Base-by-base conservation (phyloP, 2,888 invertebrate genomes). In the Isoperla grammatica region DNA sequence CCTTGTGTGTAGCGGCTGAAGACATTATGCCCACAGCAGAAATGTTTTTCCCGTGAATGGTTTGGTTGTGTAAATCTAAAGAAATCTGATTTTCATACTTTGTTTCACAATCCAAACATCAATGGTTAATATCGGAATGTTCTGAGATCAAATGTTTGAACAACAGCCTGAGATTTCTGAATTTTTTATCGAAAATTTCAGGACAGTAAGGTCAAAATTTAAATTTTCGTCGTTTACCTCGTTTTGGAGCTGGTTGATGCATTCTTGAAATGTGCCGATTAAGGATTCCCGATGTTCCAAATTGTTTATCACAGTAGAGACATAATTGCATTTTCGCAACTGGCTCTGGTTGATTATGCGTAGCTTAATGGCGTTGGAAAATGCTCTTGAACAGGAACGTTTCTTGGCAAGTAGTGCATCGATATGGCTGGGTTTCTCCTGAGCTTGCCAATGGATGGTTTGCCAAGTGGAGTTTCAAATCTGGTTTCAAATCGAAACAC, bases 391-490 rank as follows among this genome's bases (percentile, higher is more conserved):
- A 70, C 17, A 69, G 65, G 65, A 76, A 76, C 53, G 70, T 70
- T 71, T 72, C 71, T 22, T 70, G 67, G 64, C 76, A 76, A 42
- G 69, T 65, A 23, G 66, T 67, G 64, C 76, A 76, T 12, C 68
- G 64, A 58, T 71, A 72, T 17, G 63, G 67, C 55, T 69, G 71
- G n/a, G 64, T 57, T 5, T 59, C 60, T 11, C 60, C 60, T 23
- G 43, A 63, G 29, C 50, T 49, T 13, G 57, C 55, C 15, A 43
- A 49, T 13, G 59, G 57, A 17, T 71, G 69, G 20, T 70, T 69
- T 1, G 63, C 63, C 15, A 75, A 68, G 61, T 76, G 75, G 40
- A 70, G 66, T 56, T 70, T 71, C 37, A 79, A 68, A 19, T 74
- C 71, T 8, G 64, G 62, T 43, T 74, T 70, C 1, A 68, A 66